Base-by-base conservation (phyloP, 2,888 invertebrate species). In the Drosophila melanosoma region DNA sequence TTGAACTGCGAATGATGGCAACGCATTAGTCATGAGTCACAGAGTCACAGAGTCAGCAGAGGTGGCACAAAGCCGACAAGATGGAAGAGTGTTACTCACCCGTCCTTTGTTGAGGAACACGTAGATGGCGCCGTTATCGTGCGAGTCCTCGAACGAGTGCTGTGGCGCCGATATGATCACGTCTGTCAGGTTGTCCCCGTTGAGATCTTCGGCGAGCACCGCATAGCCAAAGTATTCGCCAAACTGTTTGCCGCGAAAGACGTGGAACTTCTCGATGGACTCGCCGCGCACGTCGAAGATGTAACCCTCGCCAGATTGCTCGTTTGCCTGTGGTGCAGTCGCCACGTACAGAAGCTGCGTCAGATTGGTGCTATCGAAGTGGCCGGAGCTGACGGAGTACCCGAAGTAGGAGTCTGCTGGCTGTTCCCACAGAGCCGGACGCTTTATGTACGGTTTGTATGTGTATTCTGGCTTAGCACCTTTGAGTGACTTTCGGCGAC, bases 221-320 rank as follows among this genome's bases (percentile, higher is more conserved):
- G 95, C 91, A 29, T 95, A 94, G 0, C 96, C 96, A 84, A 95
- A 96, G 90, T 95, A 96, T 83, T 95, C 95, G 0, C 96, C 96
- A 65, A 94, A 92, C 76, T 95, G 94, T 15, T 91, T 83, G 0
- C 95, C 95, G 4, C 89, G 87, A 65, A 93, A 93, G 20, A 91
- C 91, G 48, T 87, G 87, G 53, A 82, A 85, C 51, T 91, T 91
- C 3, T 84, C 83, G 29, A 93, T 93, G 12, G 79, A 76, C 0
- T 83, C 75, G 17, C 82, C 83, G 10, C 51, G 69, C 35, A 92
- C 85, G 59, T 93, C 92, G 49, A 91, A 93, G 40, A 93, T 86
- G 53, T 93, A 93, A 0, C 87, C 93, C 81, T 93, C 93, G 23
- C 93, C 93, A 0, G 92, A 90, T 62, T 93, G 93, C 36, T 89